Evolutionary conservation across 2,113 vertebrate species (phyloP).

Genomic region (Aythya baeri): DNA sequence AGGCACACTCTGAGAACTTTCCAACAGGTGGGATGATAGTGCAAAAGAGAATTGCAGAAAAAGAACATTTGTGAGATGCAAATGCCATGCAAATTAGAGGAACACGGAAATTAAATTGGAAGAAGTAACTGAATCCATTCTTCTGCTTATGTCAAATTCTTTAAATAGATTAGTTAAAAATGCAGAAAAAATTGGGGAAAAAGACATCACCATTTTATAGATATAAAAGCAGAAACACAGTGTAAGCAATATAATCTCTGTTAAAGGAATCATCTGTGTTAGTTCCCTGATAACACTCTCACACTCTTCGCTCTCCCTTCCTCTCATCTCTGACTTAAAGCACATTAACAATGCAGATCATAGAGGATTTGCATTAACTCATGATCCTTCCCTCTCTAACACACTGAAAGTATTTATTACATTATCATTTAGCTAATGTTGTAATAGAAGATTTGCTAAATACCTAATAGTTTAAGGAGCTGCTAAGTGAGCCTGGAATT

Average conservation of each 20-base stretch:
- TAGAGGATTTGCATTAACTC: background rate
- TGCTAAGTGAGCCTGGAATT: background rate
- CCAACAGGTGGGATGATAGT: background rate
- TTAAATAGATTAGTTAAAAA: slow-evolving; percentile 1
- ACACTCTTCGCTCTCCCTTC: background rate
- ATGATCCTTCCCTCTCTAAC: background rate
- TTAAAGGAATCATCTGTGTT: background rate
- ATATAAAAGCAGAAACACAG: background rate
- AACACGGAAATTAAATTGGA: background rate
- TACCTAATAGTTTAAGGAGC: background rate
- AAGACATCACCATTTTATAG: background rate
- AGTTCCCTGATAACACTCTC: background rate
- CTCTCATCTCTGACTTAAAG: background rate
- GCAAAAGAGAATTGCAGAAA: background rate
- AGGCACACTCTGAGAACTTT: background rate
- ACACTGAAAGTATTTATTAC: background rate
- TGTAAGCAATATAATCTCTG: background rate
- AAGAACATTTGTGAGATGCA: background rate
- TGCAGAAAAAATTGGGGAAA: background rate
- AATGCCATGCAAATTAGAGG: background rate
- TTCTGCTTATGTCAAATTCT: background rate
- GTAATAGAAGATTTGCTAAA: background rate
- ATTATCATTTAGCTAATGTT: background rate
- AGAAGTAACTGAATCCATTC: background rate
- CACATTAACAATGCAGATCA: background rate